Conservation (phyloP, 2,113 vertebrate species). For the Oenanthe melanoleuca region DNA sequence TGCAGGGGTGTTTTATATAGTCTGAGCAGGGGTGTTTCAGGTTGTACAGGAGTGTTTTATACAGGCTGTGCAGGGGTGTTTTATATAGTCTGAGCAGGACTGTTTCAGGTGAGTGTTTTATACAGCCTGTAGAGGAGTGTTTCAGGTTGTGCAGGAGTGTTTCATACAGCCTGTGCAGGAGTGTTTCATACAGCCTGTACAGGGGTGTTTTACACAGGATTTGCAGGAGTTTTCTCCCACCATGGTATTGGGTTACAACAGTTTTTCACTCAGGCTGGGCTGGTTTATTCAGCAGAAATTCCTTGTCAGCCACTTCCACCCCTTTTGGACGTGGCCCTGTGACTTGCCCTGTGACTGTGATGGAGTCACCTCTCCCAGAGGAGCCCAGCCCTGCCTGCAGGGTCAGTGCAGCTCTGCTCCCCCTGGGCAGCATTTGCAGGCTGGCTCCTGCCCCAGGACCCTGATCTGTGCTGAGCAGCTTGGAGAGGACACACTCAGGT, state of each 20-base stretch:
- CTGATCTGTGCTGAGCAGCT: background rate
- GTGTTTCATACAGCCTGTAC: background rate
- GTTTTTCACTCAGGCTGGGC: background rate
- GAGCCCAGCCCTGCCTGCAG: background rate
- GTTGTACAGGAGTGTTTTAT: no score
- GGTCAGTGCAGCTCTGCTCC: accelerated
- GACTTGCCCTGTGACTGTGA: background rate
- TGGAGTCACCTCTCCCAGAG: background rate
- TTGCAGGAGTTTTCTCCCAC: no score
- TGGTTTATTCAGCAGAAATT: background rate
- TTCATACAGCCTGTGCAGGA: no score
- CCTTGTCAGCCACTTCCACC: background rate
- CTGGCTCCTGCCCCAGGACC: background rate
- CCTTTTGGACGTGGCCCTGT: background rate
- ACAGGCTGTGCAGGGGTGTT: no score
- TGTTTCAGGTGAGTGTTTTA: no score
- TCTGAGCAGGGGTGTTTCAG: no score
- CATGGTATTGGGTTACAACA: no score
- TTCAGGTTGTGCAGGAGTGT: no score
- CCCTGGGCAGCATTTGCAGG: background rate
- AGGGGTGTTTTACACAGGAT: no score
- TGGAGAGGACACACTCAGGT: background rate
- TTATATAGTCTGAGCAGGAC: no score
- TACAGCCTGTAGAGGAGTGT: no score
- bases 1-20: no score